phyloP scores from a whole-genome alignment of 1,140 invertebrate species.

The Ptiloglossa arizonensis region DNA sequence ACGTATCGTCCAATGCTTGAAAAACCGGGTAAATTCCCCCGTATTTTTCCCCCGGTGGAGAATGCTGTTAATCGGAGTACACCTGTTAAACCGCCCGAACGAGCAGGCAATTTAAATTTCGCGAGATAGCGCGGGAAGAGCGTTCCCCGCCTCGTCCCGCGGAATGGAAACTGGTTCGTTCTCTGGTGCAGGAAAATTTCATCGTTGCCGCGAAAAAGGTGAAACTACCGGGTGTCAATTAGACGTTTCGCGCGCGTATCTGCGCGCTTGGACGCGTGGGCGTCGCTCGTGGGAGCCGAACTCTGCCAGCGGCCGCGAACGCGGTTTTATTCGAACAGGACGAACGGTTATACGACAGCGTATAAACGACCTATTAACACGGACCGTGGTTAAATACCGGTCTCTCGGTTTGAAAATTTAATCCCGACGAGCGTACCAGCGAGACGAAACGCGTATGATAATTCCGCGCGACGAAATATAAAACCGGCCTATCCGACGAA shows the following conservation, averaged over 20 bases:
- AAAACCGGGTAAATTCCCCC: background rate
- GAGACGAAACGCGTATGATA: conserved; percentile 3
- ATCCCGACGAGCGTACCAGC: background rate
- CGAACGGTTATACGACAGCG: background rate
- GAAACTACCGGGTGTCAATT: background rate
- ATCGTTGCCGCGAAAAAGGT: background rate
- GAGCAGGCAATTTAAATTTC: conserved; percentile 11
- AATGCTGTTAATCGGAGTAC: conserved; percentile 28
- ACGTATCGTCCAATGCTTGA: too few relatives aligned
- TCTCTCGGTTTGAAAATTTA: conserved; percentile 17
- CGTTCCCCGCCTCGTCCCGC: background rate
- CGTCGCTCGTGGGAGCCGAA: background rate
- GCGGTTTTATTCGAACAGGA: background rate
- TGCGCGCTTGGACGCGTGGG: background rate
- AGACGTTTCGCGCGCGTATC: conserved; percentile 4
- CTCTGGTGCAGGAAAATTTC: background rate
- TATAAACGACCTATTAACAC: conserved; percentile 13
- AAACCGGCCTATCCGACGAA: background rate
- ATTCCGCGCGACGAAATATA: conserved; percentile 22
- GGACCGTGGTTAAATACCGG: background rate
- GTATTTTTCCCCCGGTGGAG: background rate
- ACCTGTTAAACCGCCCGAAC: conserved; percentile 9
- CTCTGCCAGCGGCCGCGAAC: background rate
- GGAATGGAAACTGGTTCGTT: conserved; percentile 14
- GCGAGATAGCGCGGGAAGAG: background rate